phyloP scores from a whole-genome alignment of 2,113 vertebrate species.

The Solea solea region DNA sequence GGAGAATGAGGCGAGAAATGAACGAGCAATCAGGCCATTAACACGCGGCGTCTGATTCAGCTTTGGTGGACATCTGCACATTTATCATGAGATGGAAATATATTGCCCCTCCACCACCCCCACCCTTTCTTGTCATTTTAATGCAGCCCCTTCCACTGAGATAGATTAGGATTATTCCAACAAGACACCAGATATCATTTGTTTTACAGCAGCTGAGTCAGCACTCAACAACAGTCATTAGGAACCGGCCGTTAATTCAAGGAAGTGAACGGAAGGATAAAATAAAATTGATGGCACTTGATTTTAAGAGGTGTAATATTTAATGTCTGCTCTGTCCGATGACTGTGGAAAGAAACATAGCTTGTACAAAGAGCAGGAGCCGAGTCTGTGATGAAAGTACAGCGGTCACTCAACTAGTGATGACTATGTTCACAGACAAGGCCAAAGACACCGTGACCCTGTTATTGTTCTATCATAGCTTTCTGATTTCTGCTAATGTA shows the following conservation, averaged over 20 bases:
- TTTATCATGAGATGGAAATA: constrained; percentile 83
- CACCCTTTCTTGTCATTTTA: constrained; percentile 67
- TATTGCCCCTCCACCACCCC: constrained; percentile 38
- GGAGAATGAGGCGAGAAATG: constrained; percentile 88
- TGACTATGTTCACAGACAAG: constrained; percentile 49
- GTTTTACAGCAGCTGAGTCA: constrained; percentile 75
- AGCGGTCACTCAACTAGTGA: constrained; percentile 36
- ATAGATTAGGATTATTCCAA: constrained; percentile 79
- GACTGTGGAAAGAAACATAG: constrained; percentile 54
- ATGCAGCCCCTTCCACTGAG: constrained; percentile 74
- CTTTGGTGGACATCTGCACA: constrained; percentile 83
- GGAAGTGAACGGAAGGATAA: constrained; percentile 34
- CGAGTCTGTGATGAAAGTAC: not conserved
- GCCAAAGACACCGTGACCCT: constrained; percentile 77
- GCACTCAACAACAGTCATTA: constrained; percentile 63
- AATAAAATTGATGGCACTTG: constrained; percentile 57
- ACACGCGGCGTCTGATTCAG: constrained; percentile 84
- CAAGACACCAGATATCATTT: constrained; percentile 80
- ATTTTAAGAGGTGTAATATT: constrained; percentile 37
- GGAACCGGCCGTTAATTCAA: constrained; percentile 47
- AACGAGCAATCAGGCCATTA: constrained; percentile 91
- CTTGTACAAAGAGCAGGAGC: constrained; percentile 3
- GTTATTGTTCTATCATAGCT: constrained; percentile 69
- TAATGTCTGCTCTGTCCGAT: constrained; percentile 15
- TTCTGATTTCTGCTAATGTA: constrained; percentile 47